These are phyloP conservation scores for Mormyrus iriodes DNA, from an alignment of 2,113 vertebrate species.

Conservation along the genomic window DNA sequence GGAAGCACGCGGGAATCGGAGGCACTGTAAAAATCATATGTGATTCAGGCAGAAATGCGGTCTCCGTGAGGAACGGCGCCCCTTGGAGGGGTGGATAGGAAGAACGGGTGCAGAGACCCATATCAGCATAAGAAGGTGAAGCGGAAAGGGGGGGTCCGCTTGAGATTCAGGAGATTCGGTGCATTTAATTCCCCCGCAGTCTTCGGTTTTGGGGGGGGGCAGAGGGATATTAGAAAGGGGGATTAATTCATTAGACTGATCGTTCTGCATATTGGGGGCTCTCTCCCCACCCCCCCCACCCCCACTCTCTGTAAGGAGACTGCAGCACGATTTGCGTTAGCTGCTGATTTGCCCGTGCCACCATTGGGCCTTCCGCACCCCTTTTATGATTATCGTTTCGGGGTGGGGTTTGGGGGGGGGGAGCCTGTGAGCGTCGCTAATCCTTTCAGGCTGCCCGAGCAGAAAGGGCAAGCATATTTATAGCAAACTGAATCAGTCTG, in stretches of 20 bases:
- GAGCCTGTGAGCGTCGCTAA: conserved; percentile 66
- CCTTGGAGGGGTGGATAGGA: background rate
- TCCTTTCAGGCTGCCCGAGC: conserved; percentile 65
- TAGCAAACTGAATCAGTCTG: conserved; percentile 75
- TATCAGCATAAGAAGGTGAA: background rate
- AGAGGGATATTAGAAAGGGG: background rate
- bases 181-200: background rate
- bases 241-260: background rate
- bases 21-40: background rate
- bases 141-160: background rate
- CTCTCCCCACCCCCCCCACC: background rate
- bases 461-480: conserved; percentile 88
- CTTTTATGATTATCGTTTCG: conserved; percentile 26
- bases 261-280: background rate
- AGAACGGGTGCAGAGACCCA: background rate
- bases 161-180: background rate
- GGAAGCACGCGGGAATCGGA: background rate
- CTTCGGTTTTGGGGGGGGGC: background rate
- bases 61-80: background rate
- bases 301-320: background rate
- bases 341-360: background rate
- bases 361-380: background rate
- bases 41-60: background rate
- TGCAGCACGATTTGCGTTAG: background rate
- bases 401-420: conserved; percentile 6